Evolutionary conservation across 2,797 vertebrate species (phyloP).

Genomic region (Garrulus glandarius): DNA sequence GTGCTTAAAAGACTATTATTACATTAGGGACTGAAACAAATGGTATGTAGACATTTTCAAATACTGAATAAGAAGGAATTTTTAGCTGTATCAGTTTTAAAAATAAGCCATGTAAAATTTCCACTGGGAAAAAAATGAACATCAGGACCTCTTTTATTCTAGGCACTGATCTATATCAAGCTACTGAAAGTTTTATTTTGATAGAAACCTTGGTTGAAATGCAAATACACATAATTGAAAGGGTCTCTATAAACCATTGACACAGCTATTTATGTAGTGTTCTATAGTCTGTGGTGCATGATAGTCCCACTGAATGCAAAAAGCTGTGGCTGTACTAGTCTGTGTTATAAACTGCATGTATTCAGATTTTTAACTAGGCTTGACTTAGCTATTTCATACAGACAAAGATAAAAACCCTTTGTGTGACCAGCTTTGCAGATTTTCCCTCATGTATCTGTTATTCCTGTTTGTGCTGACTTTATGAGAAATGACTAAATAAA

Average conservation of each 20-base stretch:
- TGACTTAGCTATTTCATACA: neutral
- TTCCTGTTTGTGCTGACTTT: neutral
- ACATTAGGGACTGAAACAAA: slow-evolving; percentile 33
- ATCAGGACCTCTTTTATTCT: neutral
- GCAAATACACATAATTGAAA: neutral
- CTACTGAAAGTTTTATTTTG: slow-evolving; percentile 8
- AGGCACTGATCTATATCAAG: neutral
- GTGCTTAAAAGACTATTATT: slow-evolving; percentile 61
- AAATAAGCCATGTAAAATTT: neutral
- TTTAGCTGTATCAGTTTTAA: neutral
- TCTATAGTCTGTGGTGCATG: neutral
- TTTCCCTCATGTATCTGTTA: neutral
- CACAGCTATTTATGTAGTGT: neutral
- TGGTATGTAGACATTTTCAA: neutral
- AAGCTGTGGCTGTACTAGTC: neutral
- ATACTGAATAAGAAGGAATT: neutral
- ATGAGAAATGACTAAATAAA: neutral
- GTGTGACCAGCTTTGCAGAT: neutral
- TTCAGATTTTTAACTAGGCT: neutral
- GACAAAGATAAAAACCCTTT: neutral
- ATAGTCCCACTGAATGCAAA: neutral
- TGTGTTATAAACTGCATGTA: neutral
- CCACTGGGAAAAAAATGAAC: neutral
- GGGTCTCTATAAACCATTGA: neutral
- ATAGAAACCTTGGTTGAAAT: slow-evolving; percentile 7